Evolutionary conservation across 2,797 vertebrate genomes (phyloP).

Genomic region (Crenuchus spilurus): DNA sequence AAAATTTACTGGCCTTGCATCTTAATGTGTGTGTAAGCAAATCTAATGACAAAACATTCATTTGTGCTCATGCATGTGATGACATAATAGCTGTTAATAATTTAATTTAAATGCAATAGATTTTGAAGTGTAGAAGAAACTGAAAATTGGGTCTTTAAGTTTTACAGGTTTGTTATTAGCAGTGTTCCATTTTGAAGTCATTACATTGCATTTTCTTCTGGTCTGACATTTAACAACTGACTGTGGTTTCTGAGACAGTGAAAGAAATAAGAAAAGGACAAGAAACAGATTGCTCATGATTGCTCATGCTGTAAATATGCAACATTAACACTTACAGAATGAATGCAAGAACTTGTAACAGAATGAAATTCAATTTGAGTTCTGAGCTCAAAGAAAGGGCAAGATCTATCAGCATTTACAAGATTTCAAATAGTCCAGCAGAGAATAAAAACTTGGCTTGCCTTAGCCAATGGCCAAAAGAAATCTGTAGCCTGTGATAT

Average conservation of each 20-base stretch:
- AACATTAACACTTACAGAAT: no score
- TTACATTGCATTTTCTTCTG: background rate
- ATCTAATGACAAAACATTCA: background rate
- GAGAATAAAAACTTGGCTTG: constrained; percentile 77
- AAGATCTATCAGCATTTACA: constrained; percentile 76
- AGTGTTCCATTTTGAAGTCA: background rate
- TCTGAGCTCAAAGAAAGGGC: constrained; percentile 69
- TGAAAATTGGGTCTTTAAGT: no score
- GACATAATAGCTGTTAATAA: no score
- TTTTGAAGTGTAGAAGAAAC: no score
- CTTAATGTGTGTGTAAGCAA: background rate
- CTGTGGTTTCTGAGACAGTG: background rate
- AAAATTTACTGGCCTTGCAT: no score
- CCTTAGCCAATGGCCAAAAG: constrained; percentile 50
- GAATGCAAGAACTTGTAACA: constrained; percentile 72
- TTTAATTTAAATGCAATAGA: no score
- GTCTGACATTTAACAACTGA: no score
- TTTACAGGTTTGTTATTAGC: background rate
- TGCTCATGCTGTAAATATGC: no score
- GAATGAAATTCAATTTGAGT: constrained; percentile 83
- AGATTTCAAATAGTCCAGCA: constrained; percentile 76
- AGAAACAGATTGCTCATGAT: constrained; percentile 13
- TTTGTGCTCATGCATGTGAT: background rate
- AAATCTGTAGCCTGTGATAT: constrained; percentile 51
- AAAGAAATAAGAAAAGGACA: constrained; percentile 36